Conservation (phyloP, 2,888 invertebrate species). For the Gnatocerus cornutus region DNA sequence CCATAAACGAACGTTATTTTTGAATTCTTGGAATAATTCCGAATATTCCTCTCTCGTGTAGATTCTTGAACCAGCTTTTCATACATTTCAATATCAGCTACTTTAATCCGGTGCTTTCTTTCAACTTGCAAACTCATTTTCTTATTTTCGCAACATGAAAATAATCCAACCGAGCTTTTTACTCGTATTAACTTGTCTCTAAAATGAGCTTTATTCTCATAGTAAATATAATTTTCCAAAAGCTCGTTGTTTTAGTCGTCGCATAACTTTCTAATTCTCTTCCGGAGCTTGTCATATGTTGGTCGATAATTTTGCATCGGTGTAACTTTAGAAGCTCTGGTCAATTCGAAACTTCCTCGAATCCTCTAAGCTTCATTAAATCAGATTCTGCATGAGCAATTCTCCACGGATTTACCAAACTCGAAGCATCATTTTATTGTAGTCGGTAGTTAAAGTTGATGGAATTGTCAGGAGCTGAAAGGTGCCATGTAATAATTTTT, state of each 20-base stretch:
- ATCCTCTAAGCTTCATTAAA: constrained; percentile 27
- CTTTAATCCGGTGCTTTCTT: no score
- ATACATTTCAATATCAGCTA: no score
- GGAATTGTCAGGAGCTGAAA: background rate
- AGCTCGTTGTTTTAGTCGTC: background rate
- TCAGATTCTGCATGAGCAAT: constrained; percentile 10
- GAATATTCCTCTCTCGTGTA: no score
- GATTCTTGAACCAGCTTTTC: no score
- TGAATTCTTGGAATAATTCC: no score
- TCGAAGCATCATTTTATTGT: constrained; percentile 6
- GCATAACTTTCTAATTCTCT: background rate
- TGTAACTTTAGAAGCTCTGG: constrained; percentile 14
- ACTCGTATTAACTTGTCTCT: no score
- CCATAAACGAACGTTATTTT: no score
- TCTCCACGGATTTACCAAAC: constrained; percentile 4
- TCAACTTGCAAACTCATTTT: no score
- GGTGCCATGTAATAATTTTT: constrained; percentile 21
- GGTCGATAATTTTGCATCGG: background rate
- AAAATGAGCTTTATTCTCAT: no score
- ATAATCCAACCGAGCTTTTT: no score
- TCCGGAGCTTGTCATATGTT: constrained; percentile 1
- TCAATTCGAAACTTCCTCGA: constrained; percentile 21
- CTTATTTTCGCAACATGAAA: no score
- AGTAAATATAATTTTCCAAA: no score
- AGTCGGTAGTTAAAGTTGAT: background rate